Percentiles rank a stretch among this genome's conserved stretches.
These are phyloP conservation scores for Amphimallon solstitiale DNA, from an alignment of 2,888 invertebrate species.

Conservation along the genomic window DNA sequence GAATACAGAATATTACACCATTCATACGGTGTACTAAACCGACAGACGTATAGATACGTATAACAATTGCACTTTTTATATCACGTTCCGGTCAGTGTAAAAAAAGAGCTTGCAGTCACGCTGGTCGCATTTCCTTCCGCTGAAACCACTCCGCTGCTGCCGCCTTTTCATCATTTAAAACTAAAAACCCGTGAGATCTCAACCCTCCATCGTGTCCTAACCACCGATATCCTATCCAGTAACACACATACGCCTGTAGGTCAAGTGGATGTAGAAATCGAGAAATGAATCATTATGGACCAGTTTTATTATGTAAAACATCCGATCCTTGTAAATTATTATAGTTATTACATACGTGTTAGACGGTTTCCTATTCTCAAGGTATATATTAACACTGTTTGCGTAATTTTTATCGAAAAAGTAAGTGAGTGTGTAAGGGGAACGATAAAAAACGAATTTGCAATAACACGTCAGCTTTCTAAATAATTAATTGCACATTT, in stretches of 20 bases:
- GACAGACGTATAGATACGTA: neutral
- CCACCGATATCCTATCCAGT: neutral
- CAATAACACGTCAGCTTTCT: no score
- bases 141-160: conserved; percentile 15
- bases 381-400: no score
- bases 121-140: conserved; percentile 13
- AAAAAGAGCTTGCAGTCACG: conserved; percentile 4
- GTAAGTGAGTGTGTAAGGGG: no score
- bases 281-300: no score
- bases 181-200: conserved; percentile 22
- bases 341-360: no score
- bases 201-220: conserved; percentile 20
- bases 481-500: no score
- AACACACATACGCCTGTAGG: neutral
- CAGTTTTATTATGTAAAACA: no score
- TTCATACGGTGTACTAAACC: conserved; percentile 8
- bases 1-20: neutral
- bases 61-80: conserved; percentile 4
- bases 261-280: neutral
- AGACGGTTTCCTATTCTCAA: no score
- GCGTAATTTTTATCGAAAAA: no score
- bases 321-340: no score
- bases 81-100: conserved; percentile 1
- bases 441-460: no score
- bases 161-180: conserved; percentile 24